Evolutionary conservation across 2,888 invertebrate genomes (phyloP).

Genomic region (Quadriops clusia): DNA sequence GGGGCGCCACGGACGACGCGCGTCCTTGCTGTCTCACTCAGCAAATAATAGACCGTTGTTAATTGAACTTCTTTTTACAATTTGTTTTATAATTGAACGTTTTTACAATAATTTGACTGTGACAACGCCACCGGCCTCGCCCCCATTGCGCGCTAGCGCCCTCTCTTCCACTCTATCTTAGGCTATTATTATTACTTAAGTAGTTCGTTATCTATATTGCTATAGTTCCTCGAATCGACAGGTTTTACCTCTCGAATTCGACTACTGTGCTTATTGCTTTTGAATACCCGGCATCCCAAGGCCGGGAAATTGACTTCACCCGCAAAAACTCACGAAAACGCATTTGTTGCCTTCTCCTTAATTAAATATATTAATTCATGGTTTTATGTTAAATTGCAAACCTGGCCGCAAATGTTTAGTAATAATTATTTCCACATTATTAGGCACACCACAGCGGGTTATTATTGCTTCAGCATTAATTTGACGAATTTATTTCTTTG

Average conservation of each 20-base stretch:
- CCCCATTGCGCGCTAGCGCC: no score
- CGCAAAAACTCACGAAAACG: no score
- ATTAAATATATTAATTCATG: no score
- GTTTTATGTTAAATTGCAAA: no score
- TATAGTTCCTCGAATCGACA: constrained; percentile 35
- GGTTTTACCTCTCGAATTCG: constrained; percentile 18
- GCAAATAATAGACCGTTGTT: constrained; percentile 1
- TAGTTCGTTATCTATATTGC: constrained; percentile 36
- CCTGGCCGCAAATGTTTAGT: no score
- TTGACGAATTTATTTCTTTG: no score
- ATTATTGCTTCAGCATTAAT: no score
- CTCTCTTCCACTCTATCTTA: constrained; percentile 16
- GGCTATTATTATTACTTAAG: constrained; percentile 22
- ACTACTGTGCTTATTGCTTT: constrained; percentile 40
- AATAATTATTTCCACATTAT: no score
- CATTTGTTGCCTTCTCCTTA: no score
- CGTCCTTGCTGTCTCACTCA: constrained; percentile 10
- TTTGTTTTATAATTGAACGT: constrained; percentile 8
- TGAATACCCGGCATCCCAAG: constrained; percentile 39
- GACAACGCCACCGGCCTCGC: constrained; percentile 17
- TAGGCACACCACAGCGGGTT: no score
- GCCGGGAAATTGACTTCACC: no score
- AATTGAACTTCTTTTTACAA: constrained; percentile 12
- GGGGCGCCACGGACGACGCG: no score
- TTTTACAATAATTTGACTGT: constrained; percentile 12